Evolutionary conservation across 1,140 invertebrate species (phyloP).

Genomic region (Pogonognathellus flavescens): DNA sequence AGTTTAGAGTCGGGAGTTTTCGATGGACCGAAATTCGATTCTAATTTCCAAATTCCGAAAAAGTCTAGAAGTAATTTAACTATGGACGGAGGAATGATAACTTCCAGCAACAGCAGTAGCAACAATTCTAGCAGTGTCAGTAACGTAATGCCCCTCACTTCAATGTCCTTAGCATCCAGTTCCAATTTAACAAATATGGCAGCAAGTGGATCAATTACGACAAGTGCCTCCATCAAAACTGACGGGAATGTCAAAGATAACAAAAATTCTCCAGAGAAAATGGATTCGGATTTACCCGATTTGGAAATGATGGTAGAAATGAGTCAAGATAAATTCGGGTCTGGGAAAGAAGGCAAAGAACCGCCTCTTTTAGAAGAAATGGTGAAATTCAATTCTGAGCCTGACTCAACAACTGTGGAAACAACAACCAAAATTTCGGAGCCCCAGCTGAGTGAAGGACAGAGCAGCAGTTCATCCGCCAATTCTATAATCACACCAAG

Average conservation of each 20-base stretch:
- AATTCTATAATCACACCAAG: no score
- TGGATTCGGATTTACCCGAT: conserved; percentile 2
- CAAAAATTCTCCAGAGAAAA: conserved; percentile 15
- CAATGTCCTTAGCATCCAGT: background rate
- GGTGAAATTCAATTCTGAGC: conserved; percentile 17
- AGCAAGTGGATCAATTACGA: background rate
- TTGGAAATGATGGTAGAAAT: conserved; percentile 30
- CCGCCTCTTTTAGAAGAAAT: conserved; percentile 6
- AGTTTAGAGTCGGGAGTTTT: conserved; percentile 59
- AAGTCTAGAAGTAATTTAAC: conserved; percentile 54
- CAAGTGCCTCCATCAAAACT: background rate
- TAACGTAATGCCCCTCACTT: background rate
- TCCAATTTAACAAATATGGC: background rate
- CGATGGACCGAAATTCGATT: conserved; percentile 64
- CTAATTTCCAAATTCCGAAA: conserved; percentile 66
- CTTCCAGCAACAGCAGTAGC: background rate
- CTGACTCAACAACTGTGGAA: conserved; percentile 10
- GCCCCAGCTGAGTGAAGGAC: background rate
- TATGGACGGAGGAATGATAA: background rate
- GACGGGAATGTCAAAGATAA: background rate
- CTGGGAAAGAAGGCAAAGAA: conserved; percentile 14
- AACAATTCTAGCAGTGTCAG: background rate
- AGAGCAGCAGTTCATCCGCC: background rate
- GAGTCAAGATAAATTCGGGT: conserved; percentile 6
- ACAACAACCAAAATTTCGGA: background rate